A percentile compares a stretch with the other conserved stretches of the same genome.
Evolutionary conservation across 2,797 vertebrate genomes (phyloP).

Genomic region (Carduelis carduelis): DNA sequence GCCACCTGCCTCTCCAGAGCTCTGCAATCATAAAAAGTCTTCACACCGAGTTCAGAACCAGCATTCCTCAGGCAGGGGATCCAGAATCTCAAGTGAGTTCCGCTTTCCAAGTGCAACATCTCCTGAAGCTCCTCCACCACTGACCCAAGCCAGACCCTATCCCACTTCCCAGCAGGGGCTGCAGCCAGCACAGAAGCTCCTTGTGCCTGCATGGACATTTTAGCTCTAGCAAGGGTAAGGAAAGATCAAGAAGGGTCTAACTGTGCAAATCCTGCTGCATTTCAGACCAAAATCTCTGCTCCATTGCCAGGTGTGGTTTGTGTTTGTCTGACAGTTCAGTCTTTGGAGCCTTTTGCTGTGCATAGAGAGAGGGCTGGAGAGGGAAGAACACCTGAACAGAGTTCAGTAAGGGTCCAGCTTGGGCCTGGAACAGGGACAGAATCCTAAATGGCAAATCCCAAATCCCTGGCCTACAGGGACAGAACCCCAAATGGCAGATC

Average conservation of each 20-base stretch:
- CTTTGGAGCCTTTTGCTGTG: background rate
- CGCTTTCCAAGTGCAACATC: background rate
- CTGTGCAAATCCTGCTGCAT: background rate
- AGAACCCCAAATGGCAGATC: background rate
- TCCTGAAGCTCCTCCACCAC: background rate
- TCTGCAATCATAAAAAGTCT: background rate
- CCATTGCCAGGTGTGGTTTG: background rate
- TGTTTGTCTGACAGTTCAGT: background rate
- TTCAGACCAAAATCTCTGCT: background rate
- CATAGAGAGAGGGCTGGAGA: rapidly evolving
- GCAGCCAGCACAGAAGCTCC: background rate
- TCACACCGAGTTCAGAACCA: background rate
- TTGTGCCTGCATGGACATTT: background rate
- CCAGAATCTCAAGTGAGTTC: background rate
- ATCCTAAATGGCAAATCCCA: background rate
- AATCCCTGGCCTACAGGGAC: background rate
- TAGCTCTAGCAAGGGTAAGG: background rate
- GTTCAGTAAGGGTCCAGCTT: background rate
- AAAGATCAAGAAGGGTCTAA: background rate
- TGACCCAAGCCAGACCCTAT: background rate
- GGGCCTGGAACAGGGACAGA: background rate
- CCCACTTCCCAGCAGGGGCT: background rate
- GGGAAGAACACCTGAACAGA: background rate
- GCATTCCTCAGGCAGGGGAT: background rate
- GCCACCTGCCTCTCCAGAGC: background rate